Base-by-base conservation (phyloP, 2,888 invertebrate genomes). In the Brachyptera risi region DNA sequence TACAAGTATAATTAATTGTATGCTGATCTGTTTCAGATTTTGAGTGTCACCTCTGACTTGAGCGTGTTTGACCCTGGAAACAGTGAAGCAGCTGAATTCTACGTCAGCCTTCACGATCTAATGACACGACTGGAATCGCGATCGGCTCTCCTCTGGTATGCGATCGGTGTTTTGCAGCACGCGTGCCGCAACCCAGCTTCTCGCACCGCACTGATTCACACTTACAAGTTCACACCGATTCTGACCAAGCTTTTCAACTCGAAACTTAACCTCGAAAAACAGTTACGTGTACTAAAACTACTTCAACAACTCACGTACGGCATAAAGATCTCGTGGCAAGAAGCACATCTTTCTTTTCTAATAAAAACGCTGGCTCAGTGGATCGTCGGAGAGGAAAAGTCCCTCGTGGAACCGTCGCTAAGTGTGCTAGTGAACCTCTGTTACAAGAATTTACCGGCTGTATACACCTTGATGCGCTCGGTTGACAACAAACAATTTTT, bases 241-340 rank as follows among this genome's bases (percentile, higher is more conserved):
- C 71, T 88, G 49, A 78, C 86, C 1, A 75, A 81, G 65, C 70
- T 87, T 27, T 72, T 88, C 47, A 79, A 82, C 38, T 81, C 84
- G 68, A 73, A 83, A 60, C 76, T 85, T 65, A 81, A 81, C 27
- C 77, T 77, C 67, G 85, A 86, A 50, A 87, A 86, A 70, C 83
- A 83, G 75, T 77, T 83, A 31, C 78, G 80, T 68, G 74, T 86
- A 1, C 74, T 88, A 1, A 78, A 80, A 66, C 77, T 88, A 35
- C 82, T 87, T 76, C 86, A 84, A 81, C 88, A 89, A 70, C 78
- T 91, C 62, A 87, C 90, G 0, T 89, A 88, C 68, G 90, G 90
- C 26, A 86, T 90, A 17, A 85, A 84, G 71, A 87, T 91, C 24
- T 83, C 83, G 5, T 90, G 90, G 89, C 88, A 89, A 72, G 88